Evolutionary conservation across 2,797 vertebrate species (phyloP), one percentile per base, ranked within the genome.

Genomic region (Neoniphon sammara): DNA sequence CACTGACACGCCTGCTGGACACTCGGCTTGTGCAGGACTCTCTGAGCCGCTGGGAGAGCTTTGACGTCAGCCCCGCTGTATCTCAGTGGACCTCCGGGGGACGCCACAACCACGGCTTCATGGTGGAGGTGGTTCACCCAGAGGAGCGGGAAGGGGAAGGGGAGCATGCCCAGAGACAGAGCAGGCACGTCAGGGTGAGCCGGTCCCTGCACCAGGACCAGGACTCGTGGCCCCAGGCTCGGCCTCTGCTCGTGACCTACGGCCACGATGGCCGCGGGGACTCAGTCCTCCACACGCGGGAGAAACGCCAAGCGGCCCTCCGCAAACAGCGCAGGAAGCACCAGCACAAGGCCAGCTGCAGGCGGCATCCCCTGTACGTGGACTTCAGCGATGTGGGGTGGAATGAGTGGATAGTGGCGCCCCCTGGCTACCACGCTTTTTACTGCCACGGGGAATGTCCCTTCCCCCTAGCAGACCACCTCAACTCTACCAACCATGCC

Each of bases 381-480:
- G 98, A 99, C 95, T 99, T 99, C 91, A 99, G 96, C 56, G 98
- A 99, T 1, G 98, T 99, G 90, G 97, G 98, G 70, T 99, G 98
- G 98, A 99, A 99, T 82, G 97, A 98, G 93, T 99, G 98, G 98
- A 99, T 99, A 80, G 98, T 99, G 87, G 98, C 98, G 27, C 98
- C 98, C 0, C 96, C 97, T 0, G 98, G 98, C 77, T 99, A 99
- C 85, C 95, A 98, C 66, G 98, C 98, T 88, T 99, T 97, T 93
- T 99, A 98, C 88, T 99, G 98, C 93, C 98, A 98, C 0, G 98
- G 98, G 84, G 98, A 99, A 85, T 99, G 98, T 80, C 98, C 98
- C 6, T 99, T 99, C 84, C 98, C 98, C 2, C 84, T 99, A 76
- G 96, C 98, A 21, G 98, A 99, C 89, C 98, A 99, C 85, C 95